Percentiles rank a stretch among this genome's conserved stretches.
phyloP scores from a whole-genome alignment of 2,113 vertebrate species.

The Dermatemys mawii region DNA sequence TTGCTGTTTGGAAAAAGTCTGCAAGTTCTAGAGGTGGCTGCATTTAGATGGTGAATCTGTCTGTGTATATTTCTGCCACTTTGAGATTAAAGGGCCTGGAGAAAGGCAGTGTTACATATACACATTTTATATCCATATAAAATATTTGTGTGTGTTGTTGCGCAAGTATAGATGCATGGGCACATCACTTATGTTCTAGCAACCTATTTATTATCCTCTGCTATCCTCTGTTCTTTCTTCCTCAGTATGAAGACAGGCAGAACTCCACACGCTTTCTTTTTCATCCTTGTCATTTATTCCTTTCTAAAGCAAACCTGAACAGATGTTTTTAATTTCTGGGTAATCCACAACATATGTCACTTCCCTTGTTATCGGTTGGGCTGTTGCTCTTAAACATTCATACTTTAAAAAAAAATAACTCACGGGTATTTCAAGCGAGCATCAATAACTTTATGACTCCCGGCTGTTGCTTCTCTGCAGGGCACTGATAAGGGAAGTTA shows the following conservation, averaged over 20 bases:
- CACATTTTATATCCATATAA: rapidly evolving
- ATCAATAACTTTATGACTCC: constrained; percentile 77
- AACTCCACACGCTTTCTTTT: rapidly evolving
- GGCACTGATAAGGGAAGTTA: constrained; percentile 78
- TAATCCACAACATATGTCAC: constrained; percentile 75
- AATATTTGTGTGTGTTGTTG: neutral
- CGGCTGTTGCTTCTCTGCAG: constrained; percentile 62
- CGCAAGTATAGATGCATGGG: rapidly evolving
- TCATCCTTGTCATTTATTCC: neutral
- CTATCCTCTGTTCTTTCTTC: rapidly evolving
- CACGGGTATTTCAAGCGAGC: constrained; percentile 79
- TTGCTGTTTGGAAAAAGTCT: neutral
- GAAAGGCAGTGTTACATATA: neutral
- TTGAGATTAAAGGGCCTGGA: neutral
- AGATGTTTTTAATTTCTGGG: constrained; percentile 80
- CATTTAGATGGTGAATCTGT: neutral
- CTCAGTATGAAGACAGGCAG: neutral
- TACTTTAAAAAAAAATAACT: constrained; percentile 18
- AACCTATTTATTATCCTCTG: rapidly evolving
- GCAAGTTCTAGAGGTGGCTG: neutral
- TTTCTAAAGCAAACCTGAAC: constrained; percentile 68
- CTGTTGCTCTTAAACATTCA: constrained; percentile 66
- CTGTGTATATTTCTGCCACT: neutral
- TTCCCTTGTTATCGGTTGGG: constrained; percentile 79
- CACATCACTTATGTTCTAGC: neutral